phyloP scores from a whole-genome alignment of 2,888 invertebrate genomes.

The Iselma pallidipennis region DNA sequence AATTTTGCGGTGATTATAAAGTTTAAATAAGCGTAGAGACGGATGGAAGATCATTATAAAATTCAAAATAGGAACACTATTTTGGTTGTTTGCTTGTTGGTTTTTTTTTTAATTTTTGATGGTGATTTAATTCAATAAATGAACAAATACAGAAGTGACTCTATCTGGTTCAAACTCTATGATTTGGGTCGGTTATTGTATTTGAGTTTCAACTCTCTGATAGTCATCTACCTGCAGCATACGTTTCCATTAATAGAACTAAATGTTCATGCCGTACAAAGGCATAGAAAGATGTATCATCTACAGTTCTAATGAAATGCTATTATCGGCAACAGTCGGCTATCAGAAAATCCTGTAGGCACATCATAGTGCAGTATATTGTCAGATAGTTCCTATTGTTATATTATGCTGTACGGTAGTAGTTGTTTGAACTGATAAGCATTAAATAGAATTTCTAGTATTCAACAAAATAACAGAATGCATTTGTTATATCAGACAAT shows the following conservation, averaged over 20 bases:
- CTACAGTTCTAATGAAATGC: neutral
- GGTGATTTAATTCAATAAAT: too few species aligned
- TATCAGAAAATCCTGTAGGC: neutral
- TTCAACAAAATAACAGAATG: neutral
- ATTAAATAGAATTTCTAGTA: neutral
- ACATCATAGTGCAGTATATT: neutral
- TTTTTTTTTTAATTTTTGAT: too few species aligned
- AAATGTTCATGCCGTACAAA: too few species aligned
- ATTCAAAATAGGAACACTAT: too few species aligned
- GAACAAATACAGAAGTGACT: too few species aligned
- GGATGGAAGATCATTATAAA: too few species aligned
- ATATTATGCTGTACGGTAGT: neutral
- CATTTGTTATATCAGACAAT: neutral
- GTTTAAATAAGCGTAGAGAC: too few species aligned
- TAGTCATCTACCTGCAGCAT: neutral
- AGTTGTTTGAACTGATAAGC: neutral
- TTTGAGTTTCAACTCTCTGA: too few species aligned
- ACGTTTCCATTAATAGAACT: neutral
- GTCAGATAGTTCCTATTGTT: neutral
- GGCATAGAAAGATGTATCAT: neutral
- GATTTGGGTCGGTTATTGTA: too few species aligned
- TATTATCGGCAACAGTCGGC: neutral
- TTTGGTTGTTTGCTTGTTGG: too few species aligned
- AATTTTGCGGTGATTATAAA: too few species aligned
- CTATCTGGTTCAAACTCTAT: too few species aligned